phyloP scores from a whole-genome alignment of 2,888 invertebrate species.

The Cephonodes hylas region DNA sequence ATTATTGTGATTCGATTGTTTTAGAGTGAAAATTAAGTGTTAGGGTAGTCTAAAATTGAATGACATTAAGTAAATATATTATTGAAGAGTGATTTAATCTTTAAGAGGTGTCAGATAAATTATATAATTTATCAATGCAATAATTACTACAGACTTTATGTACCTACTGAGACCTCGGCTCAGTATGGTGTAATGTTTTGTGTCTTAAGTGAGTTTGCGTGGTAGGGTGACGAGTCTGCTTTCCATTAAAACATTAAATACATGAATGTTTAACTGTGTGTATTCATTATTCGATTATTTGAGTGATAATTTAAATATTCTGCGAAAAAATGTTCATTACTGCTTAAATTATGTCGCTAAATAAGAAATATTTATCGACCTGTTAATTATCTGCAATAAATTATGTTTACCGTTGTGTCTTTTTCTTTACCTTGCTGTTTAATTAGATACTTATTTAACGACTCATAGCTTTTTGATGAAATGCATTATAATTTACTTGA shows the following conservation, averaged over 20 bases:
- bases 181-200: too few species aligned
- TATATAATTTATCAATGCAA: too few species aligned
- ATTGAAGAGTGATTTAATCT: background rate
- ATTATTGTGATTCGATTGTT: background rate
- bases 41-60: background rate
- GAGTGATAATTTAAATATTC: background rate
- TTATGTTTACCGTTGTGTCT: background rate
- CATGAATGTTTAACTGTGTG: slow-evolving; percentile 30
- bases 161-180: too few species aligned
- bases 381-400: background rate
- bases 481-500: background rate
- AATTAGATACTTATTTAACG: background rate
- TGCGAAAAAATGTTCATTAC: slow-evolving; percentile 4
- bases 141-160: too few species aligned
- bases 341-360: background rate
- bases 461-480: background rate
- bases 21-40: background rate
- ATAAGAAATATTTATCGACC: background rate
- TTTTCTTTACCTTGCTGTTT: background rate
- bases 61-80: background rate
- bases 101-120: background rate
- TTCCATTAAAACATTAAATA: slow-evolving; percentile 26
- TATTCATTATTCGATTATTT: slow-evolving; percentile 13
- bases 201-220: slow-evolving; percentile 22
- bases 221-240: slow-evolving; percentile 16